phyloP scores from a whole-genome alignment of 1,140 invertebrate species.

The Nasonia longicornis region DNA sequence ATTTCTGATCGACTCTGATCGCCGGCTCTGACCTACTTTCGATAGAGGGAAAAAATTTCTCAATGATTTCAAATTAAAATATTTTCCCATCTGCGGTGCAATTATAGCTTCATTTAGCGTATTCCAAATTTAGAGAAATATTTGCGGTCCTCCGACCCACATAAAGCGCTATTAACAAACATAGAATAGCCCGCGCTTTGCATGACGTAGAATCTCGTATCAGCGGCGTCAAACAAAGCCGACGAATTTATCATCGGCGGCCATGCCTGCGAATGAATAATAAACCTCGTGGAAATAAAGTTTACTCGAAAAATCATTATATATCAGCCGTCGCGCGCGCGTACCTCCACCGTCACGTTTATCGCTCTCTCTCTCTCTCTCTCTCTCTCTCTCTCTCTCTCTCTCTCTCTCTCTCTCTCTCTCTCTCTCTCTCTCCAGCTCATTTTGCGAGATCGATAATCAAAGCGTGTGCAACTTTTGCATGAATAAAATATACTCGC shows the following conservation, averaged over 20 bases:
- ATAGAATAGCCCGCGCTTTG: not conserved
- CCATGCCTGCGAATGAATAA: not conserved
- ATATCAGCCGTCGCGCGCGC: not conserved
- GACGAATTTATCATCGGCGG: not conserved
- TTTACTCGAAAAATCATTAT: not conserved
- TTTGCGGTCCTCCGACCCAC: not conserved
- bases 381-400: too few species aligned
- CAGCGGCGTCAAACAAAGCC: not conserved
- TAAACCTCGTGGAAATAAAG: not conserved
- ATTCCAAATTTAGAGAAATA: slow-evolving; percentile 4
- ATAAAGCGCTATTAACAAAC: not conserved
- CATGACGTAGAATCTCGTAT: not conserved
- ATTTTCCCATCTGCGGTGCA: too few species aligned
- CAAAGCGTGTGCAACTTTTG: not conserved
- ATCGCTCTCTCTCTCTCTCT: not conserved
- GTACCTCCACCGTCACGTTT: not conserved
- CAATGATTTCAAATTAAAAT: too few species aligned
- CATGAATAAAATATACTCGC: not conserved
- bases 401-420: too few species aligned
- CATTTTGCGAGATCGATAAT: not conserved
- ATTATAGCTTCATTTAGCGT: too few species aligned
- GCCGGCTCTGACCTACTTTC: too few species aligned
- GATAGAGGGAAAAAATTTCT: too few species aligned
- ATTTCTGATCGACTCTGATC: too few species aligned
- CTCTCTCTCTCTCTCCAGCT: not conserved